Evolutionary conservation across 2,888 invertebrate genomes (phyloP).

Genomic region (Masnerella sp.): DNA sequence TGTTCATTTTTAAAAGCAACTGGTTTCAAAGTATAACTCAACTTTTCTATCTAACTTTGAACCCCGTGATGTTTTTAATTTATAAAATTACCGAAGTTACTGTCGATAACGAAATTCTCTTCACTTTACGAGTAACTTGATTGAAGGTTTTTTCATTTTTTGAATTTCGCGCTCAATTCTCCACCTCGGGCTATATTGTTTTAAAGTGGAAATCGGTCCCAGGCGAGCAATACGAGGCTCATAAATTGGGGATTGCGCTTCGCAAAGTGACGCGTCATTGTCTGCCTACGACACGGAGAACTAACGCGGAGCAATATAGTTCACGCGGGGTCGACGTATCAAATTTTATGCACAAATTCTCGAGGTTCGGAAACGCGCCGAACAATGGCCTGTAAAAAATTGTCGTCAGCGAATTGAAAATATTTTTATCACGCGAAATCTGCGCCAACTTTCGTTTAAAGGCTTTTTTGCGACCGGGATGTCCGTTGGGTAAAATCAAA

Average conservation of each 20-base stretch:
- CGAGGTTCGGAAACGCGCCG: slow-evolving; percentile 10
- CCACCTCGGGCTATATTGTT: slow-evolving; percentile 70
- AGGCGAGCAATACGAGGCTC: slow-evolving; percentile 66
- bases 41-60: no score
- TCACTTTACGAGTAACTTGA: no score
- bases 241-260: slow-evolving; percentile 69
- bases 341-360: slow-evolving; percentile 47
- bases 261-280: slow-evolving; percentile 61
- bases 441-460: slow-evolving; percentile 23
- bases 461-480: slow-evolving; percentile 22
- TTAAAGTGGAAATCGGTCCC: slow-evolving; percentile 76
- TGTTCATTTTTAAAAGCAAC: no score
- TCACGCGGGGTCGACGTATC: slow-evolving; percentile 32
- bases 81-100: no score
- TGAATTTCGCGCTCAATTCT: not conserved
- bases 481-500: slow-evolving; percentile 3
- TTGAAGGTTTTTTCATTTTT: not conserved
- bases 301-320: slow-evolving; percentile 45
- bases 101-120: no score
- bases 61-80: not conserved
- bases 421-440: slow-evolving; percentile 36
- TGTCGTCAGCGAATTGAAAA: slow-evolving; percentile 34
- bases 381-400: slow-evolving; percentile 44
- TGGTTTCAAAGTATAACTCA: no score
- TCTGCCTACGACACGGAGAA: slow-evolving; percentile 35